phyloP scores from a whole-genome alignment of 2,113 vertebrate species.

The Eira barbara region DNA sequence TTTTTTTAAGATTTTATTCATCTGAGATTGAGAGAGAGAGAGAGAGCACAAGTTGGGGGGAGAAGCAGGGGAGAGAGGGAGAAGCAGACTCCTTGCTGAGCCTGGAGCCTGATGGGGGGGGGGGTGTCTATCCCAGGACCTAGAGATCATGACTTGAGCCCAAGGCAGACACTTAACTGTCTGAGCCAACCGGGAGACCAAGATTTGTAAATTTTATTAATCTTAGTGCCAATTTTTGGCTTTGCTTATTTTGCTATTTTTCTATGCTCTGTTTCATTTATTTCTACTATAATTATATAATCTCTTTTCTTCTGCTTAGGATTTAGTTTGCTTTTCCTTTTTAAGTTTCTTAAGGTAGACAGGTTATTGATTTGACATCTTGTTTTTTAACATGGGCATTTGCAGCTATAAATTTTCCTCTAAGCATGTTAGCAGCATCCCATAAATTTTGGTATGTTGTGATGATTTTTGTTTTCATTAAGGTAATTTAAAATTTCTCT shows the following conservation, averaged over 20 bases:
- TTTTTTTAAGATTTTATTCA: neutral
- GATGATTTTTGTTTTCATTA: constrained; percentile 8
- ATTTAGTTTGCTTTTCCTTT: neutral
- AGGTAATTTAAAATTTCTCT: neutral
- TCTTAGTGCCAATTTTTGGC: neutral
- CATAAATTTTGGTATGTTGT: neutral
- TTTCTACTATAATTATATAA: neutral
- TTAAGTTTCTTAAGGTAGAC: neutral
- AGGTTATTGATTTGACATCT: neutral
- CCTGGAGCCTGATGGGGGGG: neutral
- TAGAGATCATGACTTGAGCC: neutral
- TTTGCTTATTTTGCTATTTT: neutral
- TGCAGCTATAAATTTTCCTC: neutral
- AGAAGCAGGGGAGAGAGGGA: neutral
- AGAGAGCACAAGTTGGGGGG: no score
- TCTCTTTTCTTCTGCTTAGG: neutral
- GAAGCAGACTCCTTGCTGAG: neutral
- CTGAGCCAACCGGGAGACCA: neutral
- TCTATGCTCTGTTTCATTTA: neutral
- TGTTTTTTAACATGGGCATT: neutral
- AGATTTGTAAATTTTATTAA: neutral
- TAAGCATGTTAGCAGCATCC: neutral
- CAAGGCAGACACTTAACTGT: neutral
- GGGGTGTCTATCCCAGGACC: neutral
- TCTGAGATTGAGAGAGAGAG: neutral